phyloP scores from a whole-genome alignment of 2,888 invertebrate species.

The Hyalella azteca region DNA sequence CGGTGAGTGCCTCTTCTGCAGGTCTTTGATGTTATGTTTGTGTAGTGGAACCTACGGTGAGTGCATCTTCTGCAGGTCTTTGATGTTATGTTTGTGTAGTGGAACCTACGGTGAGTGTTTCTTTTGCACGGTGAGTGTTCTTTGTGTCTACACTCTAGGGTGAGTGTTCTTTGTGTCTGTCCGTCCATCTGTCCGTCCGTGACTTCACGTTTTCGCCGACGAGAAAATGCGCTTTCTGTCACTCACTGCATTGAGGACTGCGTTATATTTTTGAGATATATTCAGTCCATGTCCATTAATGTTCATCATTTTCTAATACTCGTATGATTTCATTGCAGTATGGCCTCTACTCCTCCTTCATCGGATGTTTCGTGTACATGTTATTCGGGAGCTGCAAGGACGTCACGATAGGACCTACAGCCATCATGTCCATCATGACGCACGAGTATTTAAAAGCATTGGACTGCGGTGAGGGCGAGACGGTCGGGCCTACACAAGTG shows the following conservation, averaged over 20 bases:
- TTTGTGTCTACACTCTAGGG: too few species aligned
- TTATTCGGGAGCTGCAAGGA: slow-evolving; percentile 66
- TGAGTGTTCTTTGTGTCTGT: too few species aligned
- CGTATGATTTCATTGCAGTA: slow-evolving; percentile 62
- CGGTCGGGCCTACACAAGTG: slow-evolving; percentile 38
- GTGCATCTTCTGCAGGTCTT: too few species aligned
- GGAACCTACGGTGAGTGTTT: slow-evolving; percentile 72
- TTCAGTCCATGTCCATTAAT: too few species aligned
- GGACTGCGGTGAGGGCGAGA: slow-evolving; percentile 15
- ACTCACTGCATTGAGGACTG: too few species aligned
- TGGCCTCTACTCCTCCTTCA: slow-evolving; percentile 66
- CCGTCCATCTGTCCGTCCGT: too few species aligned
- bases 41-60: slow-evolving; percentile 78
- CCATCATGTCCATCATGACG: slow-evolving; percentile 66
- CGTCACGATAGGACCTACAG: slow-evolving; percentile 66
- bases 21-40: slow-evolving; percentile 72
- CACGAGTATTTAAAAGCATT: slow-evolving; percentile 60
- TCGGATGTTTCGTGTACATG: slow-evolving; percentile 66
- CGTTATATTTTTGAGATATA: too few species aligned
- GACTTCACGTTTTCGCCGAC: too few species aligned
- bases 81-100: slow-evolving; percentile 74
- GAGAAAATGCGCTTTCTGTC: too few species aligned
- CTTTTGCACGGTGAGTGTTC: neutral
- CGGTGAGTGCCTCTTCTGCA: neutral
- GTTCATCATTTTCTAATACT: too few species aligned